Evolutionary conservation across 2,888 invertebrate genomes (phyloP).

Genomic region (Hirudinaria manillensis): DNA sequence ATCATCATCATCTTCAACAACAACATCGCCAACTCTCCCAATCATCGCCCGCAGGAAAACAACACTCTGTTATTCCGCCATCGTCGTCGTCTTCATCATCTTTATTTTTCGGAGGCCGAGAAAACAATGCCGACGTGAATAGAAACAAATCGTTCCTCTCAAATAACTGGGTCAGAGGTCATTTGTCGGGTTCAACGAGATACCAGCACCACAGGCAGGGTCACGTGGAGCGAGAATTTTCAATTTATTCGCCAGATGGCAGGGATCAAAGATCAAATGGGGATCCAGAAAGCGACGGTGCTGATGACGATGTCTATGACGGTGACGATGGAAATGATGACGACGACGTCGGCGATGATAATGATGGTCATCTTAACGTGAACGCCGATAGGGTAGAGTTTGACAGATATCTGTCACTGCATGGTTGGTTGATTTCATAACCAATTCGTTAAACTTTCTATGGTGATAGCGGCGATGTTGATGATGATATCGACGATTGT

Average conservation of each 20-base stretch:
- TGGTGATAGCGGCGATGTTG: too few relatives aligned
- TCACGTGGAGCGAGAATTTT: conserved; percentile 1
- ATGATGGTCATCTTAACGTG: too few relatives aligned
- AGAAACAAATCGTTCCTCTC: neutral
- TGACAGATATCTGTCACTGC: conserved; percentile 8
- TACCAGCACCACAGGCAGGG: neutral
- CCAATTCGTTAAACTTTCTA: neutral
- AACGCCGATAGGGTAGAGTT: neutral
- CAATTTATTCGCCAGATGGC: conserved; percentile 13
- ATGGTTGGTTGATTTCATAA: neutral
- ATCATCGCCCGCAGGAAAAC: conserved; percentile 4
- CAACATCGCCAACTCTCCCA: neutral
- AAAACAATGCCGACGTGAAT: neutral
- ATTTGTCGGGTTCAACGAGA: neutral
- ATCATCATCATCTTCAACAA: neutral
- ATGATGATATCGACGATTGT: neutral
- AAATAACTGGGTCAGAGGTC: conserved; percentile 4
- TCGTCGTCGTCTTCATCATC: conserved; percentile 1
- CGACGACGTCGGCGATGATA: neutral
- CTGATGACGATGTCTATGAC: neutral
- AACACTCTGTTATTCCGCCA: too few relatives aligned
- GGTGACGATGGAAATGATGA: neutral
- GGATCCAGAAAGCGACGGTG: neutral
- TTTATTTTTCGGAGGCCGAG: too few relatives aligned
- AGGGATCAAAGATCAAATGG: neutral